Evolutionary conservation across 1,140 invertebrate species (phyloP).

Genomic region (Eumeta japonica): DNA sequence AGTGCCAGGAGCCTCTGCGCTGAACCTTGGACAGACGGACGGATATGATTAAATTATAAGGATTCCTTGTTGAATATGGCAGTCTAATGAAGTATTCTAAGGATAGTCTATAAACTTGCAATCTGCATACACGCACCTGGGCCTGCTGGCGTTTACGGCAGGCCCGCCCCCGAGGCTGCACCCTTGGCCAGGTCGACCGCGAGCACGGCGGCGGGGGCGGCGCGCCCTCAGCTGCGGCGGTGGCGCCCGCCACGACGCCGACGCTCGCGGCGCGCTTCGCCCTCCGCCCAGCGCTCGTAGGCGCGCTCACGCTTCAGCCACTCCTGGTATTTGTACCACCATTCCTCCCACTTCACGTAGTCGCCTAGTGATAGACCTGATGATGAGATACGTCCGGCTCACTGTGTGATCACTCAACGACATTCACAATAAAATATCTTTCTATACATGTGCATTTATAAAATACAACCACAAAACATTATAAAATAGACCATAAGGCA

Average conservation of each 20-base stretch:
- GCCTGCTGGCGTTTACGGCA: too few species aligned
- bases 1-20: too few species aligned
- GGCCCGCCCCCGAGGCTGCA: too few species aligned
- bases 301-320: constrained; percentile 83
- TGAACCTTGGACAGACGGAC: too few species aligned
- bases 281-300: constrained; percentile 73
- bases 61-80: too few species aligned
- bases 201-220: constrained; percentile 44
- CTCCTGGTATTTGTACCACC: constrained; percentile 91
- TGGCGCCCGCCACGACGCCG: constrained; percentile 32
- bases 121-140: too few species aligned
- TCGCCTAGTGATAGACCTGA: constrained; percentile 70
- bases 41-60: too few species aligned
- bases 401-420: neutral
- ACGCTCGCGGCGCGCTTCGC: constrained; percentile 37
- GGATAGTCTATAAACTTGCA: too few species aligned
- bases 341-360: constrained; percentile 90
- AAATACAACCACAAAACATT: too few species aligned
- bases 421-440: constrained; percentile 3
- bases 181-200: constrained; percentile 38
- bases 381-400: neutral
- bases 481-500: too few species aligned
- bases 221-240: constrained; percentile 43
- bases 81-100: too few species aligned
- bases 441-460: too few species aligned